Percentiles rank a stretch among this genome's conserved stretches.
Conservation (phyloP, 2,113 vertebrate genomes). For the Turnix velox region DNA sequence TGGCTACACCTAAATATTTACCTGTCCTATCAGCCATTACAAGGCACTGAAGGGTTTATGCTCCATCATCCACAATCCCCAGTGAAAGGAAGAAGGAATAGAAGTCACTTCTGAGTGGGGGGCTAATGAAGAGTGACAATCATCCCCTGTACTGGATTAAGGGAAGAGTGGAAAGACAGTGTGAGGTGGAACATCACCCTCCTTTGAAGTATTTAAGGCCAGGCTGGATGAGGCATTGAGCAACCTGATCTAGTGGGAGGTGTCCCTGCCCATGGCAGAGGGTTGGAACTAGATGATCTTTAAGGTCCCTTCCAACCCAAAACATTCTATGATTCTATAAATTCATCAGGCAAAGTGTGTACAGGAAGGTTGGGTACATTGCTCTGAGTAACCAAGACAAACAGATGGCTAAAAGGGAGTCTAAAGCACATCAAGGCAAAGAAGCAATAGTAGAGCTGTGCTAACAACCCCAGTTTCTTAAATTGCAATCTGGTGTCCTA, state of each 20-base stretch:
- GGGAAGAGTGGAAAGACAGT: neutral
- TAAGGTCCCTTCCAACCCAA: too few relatives aligned
- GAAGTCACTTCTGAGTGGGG: neutral
- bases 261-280: too few relatives aligned
- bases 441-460: neutral
- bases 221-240: too few relatives aligned
- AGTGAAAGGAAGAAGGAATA: neutral
- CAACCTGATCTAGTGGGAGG: too few relatives aligned
- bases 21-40: neutral
- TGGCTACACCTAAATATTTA: neutral
- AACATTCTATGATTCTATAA: too few relatives aligned
- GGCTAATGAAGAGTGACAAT: neutral
- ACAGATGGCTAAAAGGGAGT: slow-evolving; percentile 47
- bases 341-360: neutral
- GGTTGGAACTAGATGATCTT: too few relatives aligned
- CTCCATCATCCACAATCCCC: accelerated
- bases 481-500: slow-evolving; percentile 43
- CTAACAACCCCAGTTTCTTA: slow-evolving; percentile 16
- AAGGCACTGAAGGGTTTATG: neutral
- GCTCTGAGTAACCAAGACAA: slow-evolving; percentile 27
- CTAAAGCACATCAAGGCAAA: neutral
- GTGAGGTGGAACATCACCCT: neutral
- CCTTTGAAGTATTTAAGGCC: too few relatives aligned
- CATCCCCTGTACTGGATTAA: neutral
- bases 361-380: slow-evolving; percentile 21